Evolutionary conservation across 1,140 invertebrate species (phyloP).

Genomic region (Probaryconus sp.): DNA sequence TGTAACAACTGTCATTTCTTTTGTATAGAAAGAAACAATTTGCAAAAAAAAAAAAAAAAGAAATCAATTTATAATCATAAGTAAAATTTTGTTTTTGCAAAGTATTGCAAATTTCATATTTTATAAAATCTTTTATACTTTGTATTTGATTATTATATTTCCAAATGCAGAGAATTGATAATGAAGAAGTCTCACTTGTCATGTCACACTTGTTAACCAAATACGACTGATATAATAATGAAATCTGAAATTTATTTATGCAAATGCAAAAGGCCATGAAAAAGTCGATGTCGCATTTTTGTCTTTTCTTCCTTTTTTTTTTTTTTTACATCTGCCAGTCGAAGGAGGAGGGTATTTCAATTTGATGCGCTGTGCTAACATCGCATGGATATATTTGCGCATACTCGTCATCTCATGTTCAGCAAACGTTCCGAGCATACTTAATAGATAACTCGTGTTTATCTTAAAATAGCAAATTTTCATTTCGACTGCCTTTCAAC

Average conservation of each 20-base stretch:
- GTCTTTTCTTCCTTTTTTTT: no score
- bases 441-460: slow-evolving; percentile 46
- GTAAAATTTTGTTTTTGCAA: no score
- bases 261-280: slow-evolving; percentile 29
- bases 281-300: slow-evolving; percentile 44
- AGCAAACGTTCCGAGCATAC: slow-evolving; percentile 41
- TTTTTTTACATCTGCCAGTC: slow-evolving; percentile 6
- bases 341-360: slow-evolving; percentile 26
- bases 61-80: no score
- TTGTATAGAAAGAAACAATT: no score
- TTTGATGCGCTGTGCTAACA: slow-evolving; percentile 54
- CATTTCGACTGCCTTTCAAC: slow-evolving; percentile 4
- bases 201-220: no score
- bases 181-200: background rate
- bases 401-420: slow-evolving; percentile 46
- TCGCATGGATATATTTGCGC: slow-evolving; percentile 51
- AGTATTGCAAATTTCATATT: no score
- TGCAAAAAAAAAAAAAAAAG: no score
- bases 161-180: slow-evolving; percentile 7
- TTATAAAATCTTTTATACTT: no score
- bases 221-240: slow-evolving; percentile 19
- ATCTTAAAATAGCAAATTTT: slow-evolving; percentile 44
- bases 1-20: no score
- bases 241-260: slow-evolving; percentile 38
- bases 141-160: no score